Evolutionary conservation across 2,797 vertebrate genomes (phyloP).

Genomic region (Synaphobranchus kaupii): DNA sequence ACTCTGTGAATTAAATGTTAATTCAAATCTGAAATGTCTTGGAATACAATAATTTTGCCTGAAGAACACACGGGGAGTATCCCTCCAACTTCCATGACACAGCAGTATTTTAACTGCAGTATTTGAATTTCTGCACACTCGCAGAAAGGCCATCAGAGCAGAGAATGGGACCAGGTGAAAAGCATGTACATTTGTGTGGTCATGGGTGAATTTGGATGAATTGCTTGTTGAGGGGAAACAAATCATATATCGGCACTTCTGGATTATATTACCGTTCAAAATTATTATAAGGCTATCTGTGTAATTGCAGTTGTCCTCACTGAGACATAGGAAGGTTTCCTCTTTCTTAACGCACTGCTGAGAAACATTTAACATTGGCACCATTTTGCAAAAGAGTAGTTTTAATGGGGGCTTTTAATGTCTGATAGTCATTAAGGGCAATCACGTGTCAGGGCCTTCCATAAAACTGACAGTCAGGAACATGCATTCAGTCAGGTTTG

Average conservation of each 20-base stretch:
- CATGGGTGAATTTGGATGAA: background rate
- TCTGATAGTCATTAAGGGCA: conserved; percentile 3
- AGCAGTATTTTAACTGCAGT: background rate
- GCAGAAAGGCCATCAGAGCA: background rate
- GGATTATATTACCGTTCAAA: background rate
- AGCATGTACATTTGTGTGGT: background rate
- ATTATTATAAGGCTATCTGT: background rate
- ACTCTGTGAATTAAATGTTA: background rate
- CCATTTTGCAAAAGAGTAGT: background rate
- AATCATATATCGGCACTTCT: background rate
- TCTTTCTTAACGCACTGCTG: background rate
- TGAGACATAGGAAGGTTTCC: background rate
- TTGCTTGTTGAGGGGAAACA: background rate
- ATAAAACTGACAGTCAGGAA: conserved; percentile 14
- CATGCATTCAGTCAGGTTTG: background rate
- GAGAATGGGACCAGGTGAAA: background rate
- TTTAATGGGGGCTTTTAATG: conserved; percentile 14
- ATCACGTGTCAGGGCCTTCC: background rate
- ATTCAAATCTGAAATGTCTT: background rate
- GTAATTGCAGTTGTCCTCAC: background rate
- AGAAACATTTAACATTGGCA: background rate
- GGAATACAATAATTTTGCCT: background rate
- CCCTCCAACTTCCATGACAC: background rate
- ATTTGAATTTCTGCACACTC: background rate
- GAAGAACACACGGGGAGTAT: background rate